Evolutionary conservation across 1,140 invertebrate species (phyloP).

Genomic region (Orchesella cincta): DNA sequence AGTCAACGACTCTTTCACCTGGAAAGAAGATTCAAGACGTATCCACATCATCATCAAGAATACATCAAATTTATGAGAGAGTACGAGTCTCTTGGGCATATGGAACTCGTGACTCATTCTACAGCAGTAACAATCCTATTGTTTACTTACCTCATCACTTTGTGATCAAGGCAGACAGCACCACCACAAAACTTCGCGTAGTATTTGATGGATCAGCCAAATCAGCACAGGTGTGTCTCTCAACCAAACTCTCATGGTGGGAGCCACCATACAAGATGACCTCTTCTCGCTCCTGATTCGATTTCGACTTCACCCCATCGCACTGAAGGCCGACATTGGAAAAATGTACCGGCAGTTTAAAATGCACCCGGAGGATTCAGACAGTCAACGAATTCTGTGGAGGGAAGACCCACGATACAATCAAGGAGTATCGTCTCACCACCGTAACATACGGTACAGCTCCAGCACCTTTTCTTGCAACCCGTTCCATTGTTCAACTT

Average conservation of each 20-base stretch:
- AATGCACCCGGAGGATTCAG: slow-evolving; percentile 32
- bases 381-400: slow-evolving; percentile 47
- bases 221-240: slow-evolving; percentile 48
- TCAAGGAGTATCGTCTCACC: background rate
- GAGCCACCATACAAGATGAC: slow-evolving; percentile 56
- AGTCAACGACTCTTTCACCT: background rate
- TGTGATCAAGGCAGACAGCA: slow-evolving; percentile 48
- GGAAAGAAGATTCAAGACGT: background rate
- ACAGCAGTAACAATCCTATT: background rate
- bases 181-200: slow-evolving; percentile 48
- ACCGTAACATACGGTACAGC: slow-evolving; percentile 34
- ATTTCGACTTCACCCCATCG: slow-evolving; percentile 54
- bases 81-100: slow-evolving; percentile 55
- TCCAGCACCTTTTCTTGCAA: background rate
- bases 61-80: slow-evolving; percentile 53
- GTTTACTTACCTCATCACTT: slow-evolving; percentile 51
- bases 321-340: slow-evolving; percentile 56
- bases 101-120: slow-evolving; percentile 32
- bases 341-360: slow-evolving; percentile 54
- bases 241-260: slow-evolving; percentile 49
- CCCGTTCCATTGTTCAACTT: slow-evolving; percentile 25
- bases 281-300: slow-evolving; percentile 55
- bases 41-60: background rate
- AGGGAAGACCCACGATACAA: slow-evolving; percentile 2
- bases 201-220: slow-evolving; percentile 50